Conservation (phyloP, 2,888 invertebrate genomes). For the Hydriomena furcata region DNA sequence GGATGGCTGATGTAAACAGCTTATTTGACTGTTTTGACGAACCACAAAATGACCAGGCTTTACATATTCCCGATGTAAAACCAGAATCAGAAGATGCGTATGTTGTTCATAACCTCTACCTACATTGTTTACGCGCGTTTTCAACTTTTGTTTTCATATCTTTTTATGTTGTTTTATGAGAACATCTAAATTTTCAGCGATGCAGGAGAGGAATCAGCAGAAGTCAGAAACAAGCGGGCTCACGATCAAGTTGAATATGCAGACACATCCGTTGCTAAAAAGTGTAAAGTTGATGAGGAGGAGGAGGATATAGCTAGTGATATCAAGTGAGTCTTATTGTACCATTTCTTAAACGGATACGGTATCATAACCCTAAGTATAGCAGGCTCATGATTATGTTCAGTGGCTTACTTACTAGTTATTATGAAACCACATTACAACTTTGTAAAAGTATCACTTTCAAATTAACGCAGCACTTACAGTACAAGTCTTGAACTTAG, state of each 20-base stretch:
- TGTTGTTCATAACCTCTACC: conserved; percentile 55
- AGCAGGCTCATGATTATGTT: no score
- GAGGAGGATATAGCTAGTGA: conserved; percentile 61
- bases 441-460: no score
- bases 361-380: no score
- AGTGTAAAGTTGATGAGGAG: conserved; percentile 60
- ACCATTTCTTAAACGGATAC: no score
- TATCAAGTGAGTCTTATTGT: conserved; percentile 59
- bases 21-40: conserved; percentile 77
- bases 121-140: conserved; percentile 27
- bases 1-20: conserved; percentile 64
- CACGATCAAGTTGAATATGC: conserved; percentile 65
- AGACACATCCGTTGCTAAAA: conserved; percentile 58
- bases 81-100: conserved; percentile 49
- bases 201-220: conserved; percentile 35
- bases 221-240: conserved; percentile 56
- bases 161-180: neutral
- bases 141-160: conserved; percentile 1
- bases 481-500: no score
- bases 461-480: no score
- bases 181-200: conserved; percentile 40
- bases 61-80: conserved; percentile 57
- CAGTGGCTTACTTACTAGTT: no score
- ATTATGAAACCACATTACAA: no score
- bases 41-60: conserved; percentile 48